Conservation (phyloP, 1,140 invertebrate genomes). For the Trichonephila clavipes region DNA sequence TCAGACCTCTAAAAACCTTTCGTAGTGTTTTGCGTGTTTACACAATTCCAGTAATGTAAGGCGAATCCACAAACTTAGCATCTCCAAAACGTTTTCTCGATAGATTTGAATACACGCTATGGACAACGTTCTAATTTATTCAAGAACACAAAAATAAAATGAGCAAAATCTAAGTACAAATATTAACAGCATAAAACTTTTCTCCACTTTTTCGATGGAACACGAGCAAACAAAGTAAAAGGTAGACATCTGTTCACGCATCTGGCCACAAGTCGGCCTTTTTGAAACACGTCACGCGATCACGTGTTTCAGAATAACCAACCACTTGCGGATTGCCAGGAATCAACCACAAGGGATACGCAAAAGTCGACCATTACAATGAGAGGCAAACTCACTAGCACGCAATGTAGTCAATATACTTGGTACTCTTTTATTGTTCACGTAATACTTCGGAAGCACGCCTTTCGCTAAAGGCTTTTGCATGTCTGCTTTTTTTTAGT, state of each 20-base stretch:
- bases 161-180: neutral
- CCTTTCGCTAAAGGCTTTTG: slow-evolving; percentile 61
- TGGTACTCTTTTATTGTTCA: slow-evolving; percentile 30
- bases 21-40: slow-evolving; percentile 11
- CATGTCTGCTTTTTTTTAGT: slow-evolving; percentile 11
- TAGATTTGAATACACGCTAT: slow-evolving; percentile 43
- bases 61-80: neutral
- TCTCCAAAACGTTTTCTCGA: slow-evolving; percentile 14
- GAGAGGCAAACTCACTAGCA: slow-evolving; percentile 27
- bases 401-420: slow-evolving; percentile 47
- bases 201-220: neutral
- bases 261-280: slow-evolving; percentile 35
- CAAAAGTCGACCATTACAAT: slow-evolving; percentile 18
- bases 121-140: slow-evolving; percentile 3
- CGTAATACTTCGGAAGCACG: slow-evolving; percentile 51
- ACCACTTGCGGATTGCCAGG: slow-evolving; percentile 8
- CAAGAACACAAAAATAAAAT: neutral
- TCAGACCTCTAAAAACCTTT: neutral
- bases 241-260: slow-evolving; percentile 64
- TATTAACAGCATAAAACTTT: slow-evolving; percentile 1
- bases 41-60: slow-evolving; percentile 41
- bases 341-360: slow-evolving; percentile 39
- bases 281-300: slow-evolving; percentile 58
- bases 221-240: slow-evolving; percentile 61
- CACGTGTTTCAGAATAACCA: slow-evolving; percentile 57